These are phyloP conservation scores for Plodia interpunctella DNA, from an alignment of 1,140 invertebrate genomes.

Conservation along the genomic window DNA sequence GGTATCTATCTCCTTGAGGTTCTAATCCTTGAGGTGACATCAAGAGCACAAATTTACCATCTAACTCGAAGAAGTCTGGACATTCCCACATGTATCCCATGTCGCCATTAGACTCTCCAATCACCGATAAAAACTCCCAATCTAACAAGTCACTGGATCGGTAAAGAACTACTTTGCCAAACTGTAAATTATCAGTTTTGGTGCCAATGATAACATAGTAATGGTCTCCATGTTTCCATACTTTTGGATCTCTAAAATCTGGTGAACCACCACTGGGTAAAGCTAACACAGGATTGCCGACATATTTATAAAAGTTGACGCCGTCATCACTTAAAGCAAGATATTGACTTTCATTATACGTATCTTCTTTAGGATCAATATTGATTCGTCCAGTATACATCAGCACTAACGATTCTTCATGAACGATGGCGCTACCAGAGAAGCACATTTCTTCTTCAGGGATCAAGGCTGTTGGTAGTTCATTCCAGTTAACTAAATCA, in stretches of 20 bases:
- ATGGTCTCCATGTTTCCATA: conserved; percentile 57
- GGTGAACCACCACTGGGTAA: conserved; percentile 42
- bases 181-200: conserved; percentile 45
- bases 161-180: conserved; percentile 59
- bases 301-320: conserved; percentile 56
- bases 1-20: conserved; percentile 61
- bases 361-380: neutral
- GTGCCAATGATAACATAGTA: conserved; percentile 67
- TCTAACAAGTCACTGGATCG: conserved; percentile 52
- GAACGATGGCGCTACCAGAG: conserved; percentile 59
- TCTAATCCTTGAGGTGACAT: conserved; percentile 66
- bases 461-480: conserved; percentile 58
- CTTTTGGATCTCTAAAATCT: conserved; percentile 72
- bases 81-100: conserved; percentile 72
- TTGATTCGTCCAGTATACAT: conserved; percentile 60
- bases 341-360: conserved; percentile 57
- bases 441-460: conserved; percentile 68
- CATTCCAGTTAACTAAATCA: conserved; percentile 63
- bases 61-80: conserved; percentile 65
- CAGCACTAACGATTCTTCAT: conserved; percentile 44
- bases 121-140: conserved; percentile 61
- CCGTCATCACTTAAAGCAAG: conserved; percentile 61
- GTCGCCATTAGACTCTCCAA: conserved; percentile 54
- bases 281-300: conserved; percentile 56
- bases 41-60: conserved; percentile 60